Evolutionary conservation across 2,888 invertebrate genomes (phyloP), one percentile per base, ranked within the genome.

Genomic region (Epistrophe grossulariae): DNA sequence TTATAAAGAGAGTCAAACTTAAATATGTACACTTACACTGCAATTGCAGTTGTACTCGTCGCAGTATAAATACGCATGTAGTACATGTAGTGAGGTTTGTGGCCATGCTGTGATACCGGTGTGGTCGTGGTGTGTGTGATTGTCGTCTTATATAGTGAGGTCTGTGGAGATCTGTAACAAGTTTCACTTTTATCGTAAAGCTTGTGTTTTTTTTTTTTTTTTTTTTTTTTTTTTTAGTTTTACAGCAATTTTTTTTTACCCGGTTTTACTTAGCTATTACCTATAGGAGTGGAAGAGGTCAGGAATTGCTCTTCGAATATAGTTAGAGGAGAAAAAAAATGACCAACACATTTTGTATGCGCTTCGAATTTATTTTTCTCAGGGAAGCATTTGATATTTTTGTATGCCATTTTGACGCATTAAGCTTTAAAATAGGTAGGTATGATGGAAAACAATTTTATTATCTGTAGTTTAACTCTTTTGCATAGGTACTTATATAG

Each of bases 131-230:
- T 66, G 52, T 50, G 15, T 70, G 19, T 11, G 24, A 40, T 24
- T 70, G 52, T 55, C 15, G 52, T 55, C n/a, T 70, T 19, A 35
- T 31, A 5, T 11, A 40, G 48, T 62, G 45, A 31, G 6, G 72
- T 50, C 52, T 13, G 57, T 74, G 50, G 71, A 60, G 74, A 82
- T 79, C 83, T 83, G 62, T 79, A 87, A 83, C 87, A 76, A 83
- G 87, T 87, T 87, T 87, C 82, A 87, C 82, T 83, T 87, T 87
- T 87, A 79, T 64, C 81, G 64, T 40, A 52, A 78, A 70, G 64
- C 43, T 76, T 82, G 62, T 52, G 55, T 2, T 6, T 71, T 38
- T n/a, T 55, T 43, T 31, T 66, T 72, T 59, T 66, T 8, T n/a
- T n/a, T n/a, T 2, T 6, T 71, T 38, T n/a, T 55, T 43, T 31